Conservation (phyloP, 2,113 vertebrate species). For the Chaenocephalus aceratus region DNA sequence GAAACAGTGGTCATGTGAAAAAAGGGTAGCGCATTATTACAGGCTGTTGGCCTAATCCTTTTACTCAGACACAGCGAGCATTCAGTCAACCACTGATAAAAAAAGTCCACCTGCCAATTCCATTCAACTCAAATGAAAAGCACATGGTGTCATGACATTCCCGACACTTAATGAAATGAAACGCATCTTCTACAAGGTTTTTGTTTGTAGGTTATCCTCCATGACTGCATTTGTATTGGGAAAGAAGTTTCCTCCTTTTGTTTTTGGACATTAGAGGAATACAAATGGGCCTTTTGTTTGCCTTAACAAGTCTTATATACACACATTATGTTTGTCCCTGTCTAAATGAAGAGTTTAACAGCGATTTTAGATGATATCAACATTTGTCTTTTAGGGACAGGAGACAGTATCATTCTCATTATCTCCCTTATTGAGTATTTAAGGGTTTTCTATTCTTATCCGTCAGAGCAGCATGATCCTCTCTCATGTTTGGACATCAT, state of each 20-base stretch:
- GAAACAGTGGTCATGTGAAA: slow-evolving; percentile 80
- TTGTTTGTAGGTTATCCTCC: neutral
- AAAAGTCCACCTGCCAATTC: slow-evolving; percentile 37
- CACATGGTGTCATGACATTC: slow-evolving; percentile 39
- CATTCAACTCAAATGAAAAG: slow-evolving; percentile 53
- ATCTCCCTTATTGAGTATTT: neutral
- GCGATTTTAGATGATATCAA: neutral
- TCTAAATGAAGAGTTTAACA: neutral
- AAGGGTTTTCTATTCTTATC: slow-evolving; percentile 58
- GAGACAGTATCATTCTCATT: neutral
- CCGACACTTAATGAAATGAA: slow-evolving; percentile 19
- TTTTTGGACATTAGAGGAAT: neutral
- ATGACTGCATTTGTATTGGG: neutral
- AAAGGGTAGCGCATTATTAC: slow-evolving; percentile 76
- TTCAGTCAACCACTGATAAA: slow-evolving; percentile 50
- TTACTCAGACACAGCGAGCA: slow-evolving; percentile 73
- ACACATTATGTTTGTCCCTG: slow-evolving; percentile 3
- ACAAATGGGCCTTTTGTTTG: slow-evolving; percentile 18
- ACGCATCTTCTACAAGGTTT: neutral
- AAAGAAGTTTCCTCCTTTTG: neutral
- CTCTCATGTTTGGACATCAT: slow-evolving; percentile 34
- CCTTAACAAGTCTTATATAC: slow-evolving; percentile 15
- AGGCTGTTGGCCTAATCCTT: slow-evolving; percentile 81
- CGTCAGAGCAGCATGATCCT: slow-evolving; percentile 47
- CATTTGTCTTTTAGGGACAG: neutral